A percentile compares a stretch with the other conserved stretches of the same genome.
Evolutionary conservation across 2,888 invertebrate species (phyloP).

Genomic region (Ectemnius continuus): DNA sequence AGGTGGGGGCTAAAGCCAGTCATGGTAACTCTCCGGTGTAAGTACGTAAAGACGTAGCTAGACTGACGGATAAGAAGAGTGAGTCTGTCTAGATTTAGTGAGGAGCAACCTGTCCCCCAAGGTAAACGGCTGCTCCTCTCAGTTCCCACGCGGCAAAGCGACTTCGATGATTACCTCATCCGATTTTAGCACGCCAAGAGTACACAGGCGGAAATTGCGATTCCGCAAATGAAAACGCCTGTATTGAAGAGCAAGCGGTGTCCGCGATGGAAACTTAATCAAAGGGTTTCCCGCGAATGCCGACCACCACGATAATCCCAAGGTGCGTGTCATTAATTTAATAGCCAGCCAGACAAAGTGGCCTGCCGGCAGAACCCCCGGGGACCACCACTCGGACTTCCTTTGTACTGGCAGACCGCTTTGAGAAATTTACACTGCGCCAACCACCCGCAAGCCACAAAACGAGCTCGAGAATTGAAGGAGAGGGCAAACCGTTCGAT

Average conservation of each 20-base stretch:
- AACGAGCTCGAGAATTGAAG: too few species aligned
- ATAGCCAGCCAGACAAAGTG: conserved; percentile 37
- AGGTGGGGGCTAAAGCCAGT: conserved; percentile 47
- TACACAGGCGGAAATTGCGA: too few species aligned
- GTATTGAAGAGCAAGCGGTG: too few species aligned
- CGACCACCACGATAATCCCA: neutral
- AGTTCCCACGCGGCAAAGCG: neutral
- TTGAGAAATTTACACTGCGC: neutral
- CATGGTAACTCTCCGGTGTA: neutral
- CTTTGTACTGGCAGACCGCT: neutral
- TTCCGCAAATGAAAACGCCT: conserved; percentile 26
- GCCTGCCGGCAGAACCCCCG: conserved; percentile 19
- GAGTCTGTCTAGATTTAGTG: conserved; percentile 21
- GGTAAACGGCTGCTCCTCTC: conserved; percentile 6
- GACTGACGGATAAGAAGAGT: conserved; percentile 39
- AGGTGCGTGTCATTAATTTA: conserved; percentile 32
- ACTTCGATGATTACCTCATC: neutral
- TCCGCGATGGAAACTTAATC: neutral
- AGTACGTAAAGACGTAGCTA: conserved; percentile 40
- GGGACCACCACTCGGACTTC: neutral
- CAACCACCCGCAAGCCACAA: too few species aligned
- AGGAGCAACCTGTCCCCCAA: conserved; percentile 16
- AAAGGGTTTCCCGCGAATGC: neutral
- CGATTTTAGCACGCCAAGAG: too few species aligned
- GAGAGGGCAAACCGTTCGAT: too few species aligned